A percentile compares a stretch with the other conserved stretches of the same genome.
These are phyloP conservation scores for Drosophila colorata DNA, from an alignment of 2,888 invertebrate species.

Conservation along the genomic window DNA sequence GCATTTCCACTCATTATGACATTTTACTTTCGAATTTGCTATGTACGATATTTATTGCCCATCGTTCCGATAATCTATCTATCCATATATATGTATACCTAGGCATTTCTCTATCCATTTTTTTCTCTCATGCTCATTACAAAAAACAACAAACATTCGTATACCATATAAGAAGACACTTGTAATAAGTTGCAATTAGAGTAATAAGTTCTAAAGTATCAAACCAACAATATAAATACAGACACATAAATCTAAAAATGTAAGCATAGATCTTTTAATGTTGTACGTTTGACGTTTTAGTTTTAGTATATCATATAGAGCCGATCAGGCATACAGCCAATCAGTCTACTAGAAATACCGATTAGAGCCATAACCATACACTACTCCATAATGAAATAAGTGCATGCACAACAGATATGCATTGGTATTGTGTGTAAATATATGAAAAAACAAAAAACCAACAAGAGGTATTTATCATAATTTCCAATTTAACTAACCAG, in stretches of 20 bases:
- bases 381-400: slow-evolving; percentile 27
- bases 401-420: slow-evolving; percentile 12
- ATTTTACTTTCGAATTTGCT: slow-evolving; percentile 52
- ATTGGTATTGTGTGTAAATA: slow-evolving; percentile 30
- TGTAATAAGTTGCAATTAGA: slow-evolving; percentile 62
- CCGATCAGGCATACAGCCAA: slow-evolving; percentile 52
- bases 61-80: slow-evolving; percentile 19
- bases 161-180: slow-evolving; percentile 71
- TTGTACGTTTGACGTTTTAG: slow-evolving; percentile 73
- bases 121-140: slow-evolving; percentile 18
- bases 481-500: slow-evolving; percentile 28
- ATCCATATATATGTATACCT: slow-evolving; percentile 22
- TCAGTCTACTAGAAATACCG: slow-evolving; percentile 51
- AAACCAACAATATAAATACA: slow-evolving; percentile 34
- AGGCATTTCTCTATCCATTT: slow-evolving; percentile 21
- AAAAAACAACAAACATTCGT: slow-evolving; percentile 66
- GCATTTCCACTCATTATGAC: slow-evolving; percentile 39
- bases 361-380: slow-evolving; percentile 37
- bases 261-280: slow-evolving; percentile 54
- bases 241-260: slow-evolving; percentile 27
- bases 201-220: slow-evolving; percentile 41
- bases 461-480: slow-evolving; percentile 26
- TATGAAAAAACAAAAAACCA: slow-evolving; percentile 7
- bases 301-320: slow-evolving; percentile 33
- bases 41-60: slow-evolving; percentile 54